A percentile compares a stretch with the other conserved stretches of the same genome.
phyloP scores from a whole-genome alignment of 2,888 invertebrate genomes.

The Nysson spinosus region DNA sequence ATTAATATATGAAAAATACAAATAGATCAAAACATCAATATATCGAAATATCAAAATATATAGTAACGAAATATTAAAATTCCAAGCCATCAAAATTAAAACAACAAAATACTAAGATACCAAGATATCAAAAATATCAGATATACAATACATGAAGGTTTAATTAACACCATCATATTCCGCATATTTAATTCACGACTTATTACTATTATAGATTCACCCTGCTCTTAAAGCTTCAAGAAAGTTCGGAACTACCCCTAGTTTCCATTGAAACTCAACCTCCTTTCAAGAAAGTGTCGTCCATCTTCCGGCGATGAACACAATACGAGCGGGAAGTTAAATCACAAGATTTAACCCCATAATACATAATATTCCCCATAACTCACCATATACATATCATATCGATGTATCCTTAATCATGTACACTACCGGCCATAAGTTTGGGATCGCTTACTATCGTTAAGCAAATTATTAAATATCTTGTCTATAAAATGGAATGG shows the following conservation, averaged over 20 bases:
- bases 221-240: neutral
- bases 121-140: too few species aligned
- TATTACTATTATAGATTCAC: neutral
- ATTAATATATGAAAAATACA: too few species aligned
- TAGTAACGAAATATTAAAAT: too few species aligned
- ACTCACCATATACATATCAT: neutral
- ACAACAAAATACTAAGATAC: too few species aligned
- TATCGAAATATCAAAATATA: too few species aligned
- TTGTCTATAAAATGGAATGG: too few species aligned
- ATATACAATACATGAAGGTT: too few species aligned
- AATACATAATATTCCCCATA: conserved; percentile 4
- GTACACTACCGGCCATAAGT: conserved; percentile 4
- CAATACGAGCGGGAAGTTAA: conserved; percentile 52
- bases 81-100: too few species aligned
- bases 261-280: conserved; percentile 68
- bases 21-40: too few species aligned
- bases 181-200: too few species aligned
- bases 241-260: conserved; percentile 4
- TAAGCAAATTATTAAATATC: conserved; percentile 7
- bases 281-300: conserved; percentile 68
- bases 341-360: conserved; percentile 60
- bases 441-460: neutral
- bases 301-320: conserved; percentile 63
- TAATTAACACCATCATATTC: too few species aligned
- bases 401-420: conserved; percentile 11